Conservation (phyloP, 2,888 invertebrate species). For the Dryobotodes eremita region DNA sequence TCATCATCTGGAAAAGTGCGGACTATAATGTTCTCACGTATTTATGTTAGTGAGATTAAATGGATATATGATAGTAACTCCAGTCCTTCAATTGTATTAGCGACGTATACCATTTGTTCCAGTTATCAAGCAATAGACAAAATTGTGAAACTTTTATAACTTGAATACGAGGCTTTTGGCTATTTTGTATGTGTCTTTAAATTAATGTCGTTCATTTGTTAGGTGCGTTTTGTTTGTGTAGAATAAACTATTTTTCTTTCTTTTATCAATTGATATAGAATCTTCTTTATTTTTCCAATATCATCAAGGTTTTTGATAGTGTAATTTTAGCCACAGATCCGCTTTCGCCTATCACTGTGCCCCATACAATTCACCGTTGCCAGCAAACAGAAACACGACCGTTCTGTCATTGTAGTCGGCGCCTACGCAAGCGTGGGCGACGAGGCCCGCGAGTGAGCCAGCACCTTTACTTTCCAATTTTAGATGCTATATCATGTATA, state of each 20-base stretch:
- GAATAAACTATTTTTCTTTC: no score
- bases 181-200: no score
- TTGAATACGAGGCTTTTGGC: no score
- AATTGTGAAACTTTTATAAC: no score
- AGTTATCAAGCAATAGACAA: no score
- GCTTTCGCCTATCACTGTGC: slow-evolving; percentile 35
- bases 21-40: not conserved
- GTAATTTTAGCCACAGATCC: not conserved
- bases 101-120: not conserved
- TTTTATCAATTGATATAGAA: no score
- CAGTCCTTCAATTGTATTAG: not conserved
- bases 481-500: slow-evolving; percentile 69
- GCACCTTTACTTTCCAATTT: slow-evolving; percentile 84
- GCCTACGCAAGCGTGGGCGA: slow-evolving; percentile 79
- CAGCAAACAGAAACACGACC: slow-evolving; percentile 64
- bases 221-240: no score
- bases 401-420: slow-evolving; percentile 70
- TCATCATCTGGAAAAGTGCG: not conserved
- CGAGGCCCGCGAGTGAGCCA: slow-evolving; percentile 48
- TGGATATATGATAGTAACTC: not conserved
- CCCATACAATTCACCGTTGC: slow-evolving; percentile 49
- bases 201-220: no score
- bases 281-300: not conserved
- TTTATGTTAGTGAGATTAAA: not conserved
- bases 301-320: not conserved